Evolutionary conservation across 1,140 invertebrate species (phyloP).

Genomic region (Rhagoletis zephyria): DNA sequence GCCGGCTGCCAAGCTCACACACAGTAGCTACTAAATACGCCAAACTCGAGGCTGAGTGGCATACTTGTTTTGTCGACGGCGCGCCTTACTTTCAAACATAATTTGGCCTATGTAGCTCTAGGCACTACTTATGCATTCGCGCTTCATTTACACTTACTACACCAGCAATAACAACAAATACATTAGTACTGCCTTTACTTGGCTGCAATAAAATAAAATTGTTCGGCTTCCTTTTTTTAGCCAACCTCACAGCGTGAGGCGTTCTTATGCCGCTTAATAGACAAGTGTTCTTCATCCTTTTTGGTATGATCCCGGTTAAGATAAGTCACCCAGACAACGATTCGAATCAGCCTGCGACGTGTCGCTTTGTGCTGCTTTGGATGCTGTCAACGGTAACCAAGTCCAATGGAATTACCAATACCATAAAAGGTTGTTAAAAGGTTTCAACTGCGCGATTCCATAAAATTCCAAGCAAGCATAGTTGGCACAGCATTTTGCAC

Average conservation of each 20-base stretch:
- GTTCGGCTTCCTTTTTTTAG: neutral
- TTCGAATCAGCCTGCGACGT: neutral
- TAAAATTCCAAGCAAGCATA: conserved; percentile 17
- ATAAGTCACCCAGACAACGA: neutral
- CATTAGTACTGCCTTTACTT: neutral
- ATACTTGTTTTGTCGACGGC: neutral
- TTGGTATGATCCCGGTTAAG: conserved; percentile 32
- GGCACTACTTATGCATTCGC: neutral
- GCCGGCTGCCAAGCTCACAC: neutral
- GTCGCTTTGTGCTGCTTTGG: neutral
- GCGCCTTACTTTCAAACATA: neutral
- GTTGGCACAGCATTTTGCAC: neutral
- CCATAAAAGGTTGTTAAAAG: conserved; percentile 19
- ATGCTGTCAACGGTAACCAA: neutral
- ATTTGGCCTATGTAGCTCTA: too few relatives aligned
- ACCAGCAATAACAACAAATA: neutral
- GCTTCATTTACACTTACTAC: conserved; percentile 6
- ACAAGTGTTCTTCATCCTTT: neutral
- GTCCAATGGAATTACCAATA: conserved; percentile 43
- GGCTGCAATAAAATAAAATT: conserved; percentile 14
- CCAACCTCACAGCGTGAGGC: neutral
- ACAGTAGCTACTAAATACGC: neutral
- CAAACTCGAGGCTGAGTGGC: neutral
- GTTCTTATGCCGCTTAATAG: conserved; percentile 34
- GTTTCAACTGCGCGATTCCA: conserved; percentile 2